A percentile compares a stretch with the other conserved stretches of the same genome.
These are phyloP conservation scores for Calvadosia cruxmelitensis DNA, from an alignment of 30 jellyfish, hydroid and myxozoan genomes.

Conservation along the genomic window DNA sequence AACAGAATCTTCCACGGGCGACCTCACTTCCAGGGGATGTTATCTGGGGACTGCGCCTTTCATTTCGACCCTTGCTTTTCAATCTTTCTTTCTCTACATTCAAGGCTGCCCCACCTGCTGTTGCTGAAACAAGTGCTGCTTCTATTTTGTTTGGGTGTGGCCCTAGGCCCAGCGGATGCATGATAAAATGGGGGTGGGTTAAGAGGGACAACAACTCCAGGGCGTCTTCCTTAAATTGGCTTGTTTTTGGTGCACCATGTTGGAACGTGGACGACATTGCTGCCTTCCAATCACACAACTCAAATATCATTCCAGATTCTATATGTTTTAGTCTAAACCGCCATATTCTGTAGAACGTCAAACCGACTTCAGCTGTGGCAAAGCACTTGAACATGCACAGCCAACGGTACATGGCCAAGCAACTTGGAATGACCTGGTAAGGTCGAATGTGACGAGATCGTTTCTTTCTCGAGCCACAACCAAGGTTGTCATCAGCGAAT, in stretches of 20 bases:
- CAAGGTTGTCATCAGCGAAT: conserved; percentile 52
- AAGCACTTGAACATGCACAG: conserved; percentile 59
- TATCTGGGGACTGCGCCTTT: conserved; percentile 10
- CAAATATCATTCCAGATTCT: conserved; percentile 87
- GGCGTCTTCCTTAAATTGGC: conserved; percentile 51
- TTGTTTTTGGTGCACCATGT: conserved; percentile 64
- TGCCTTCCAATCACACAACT: conserved; percentile 98
- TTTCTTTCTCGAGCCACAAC: conserved; percentile 32
- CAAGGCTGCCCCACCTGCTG: conserved; percentile 81
- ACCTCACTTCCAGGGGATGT: conserved; percentile 1
- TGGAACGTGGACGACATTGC: conserved; percentile 88
- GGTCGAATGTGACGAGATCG: conserved; percentile 67
- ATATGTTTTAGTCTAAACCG: conserved; percentile 73
- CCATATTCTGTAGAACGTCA: conserved; percentile 94
- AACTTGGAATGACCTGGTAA: conserved; percentile 97
- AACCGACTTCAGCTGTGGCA: conserved; percentile 88
- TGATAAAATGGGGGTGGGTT: conserved; percentile 88
- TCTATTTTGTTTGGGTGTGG: conserved; percentile 25
- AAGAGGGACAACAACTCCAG: conserved; percentile 65
- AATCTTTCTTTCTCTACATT: not conserved
- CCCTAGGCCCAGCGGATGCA: conserved; percentile 91
- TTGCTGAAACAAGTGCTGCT: conserved; percentile 38
- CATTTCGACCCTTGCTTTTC: conserved; percentile 5
- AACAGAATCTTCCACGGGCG: not conserved
- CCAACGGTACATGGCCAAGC: conserved; percentile 91